A percentile compares a stretch with the other conserved stretches of the same genome.
Evolutionary conservation across 2,888 invertebrate species (phyloP).

Genomic region (Oxyteleia sp.): DNA sequence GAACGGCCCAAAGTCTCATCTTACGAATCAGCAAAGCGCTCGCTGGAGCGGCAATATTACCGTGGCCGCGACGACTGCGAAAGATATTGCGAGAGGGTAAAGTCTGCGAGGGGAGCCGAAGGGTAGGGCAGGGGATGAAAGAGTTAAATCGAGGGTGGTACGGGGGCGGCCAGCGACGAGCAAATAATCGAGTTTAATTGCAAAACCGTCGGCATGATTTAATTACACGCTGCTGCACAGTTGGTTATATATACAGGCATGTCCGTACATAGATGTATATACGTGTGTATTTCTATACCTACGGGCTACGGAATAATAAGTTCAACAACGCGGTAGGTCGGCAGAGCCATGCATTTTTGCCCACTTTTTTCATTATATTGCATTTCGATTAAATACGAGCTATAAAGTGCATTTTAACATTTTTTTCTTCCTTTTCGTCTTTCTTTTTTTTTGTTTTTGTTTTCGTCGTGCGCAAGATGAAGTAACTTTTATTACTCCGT

Average conservation of each 20-base stretch:
- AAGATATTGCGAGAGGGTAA: slow-evolving; percentile 79
- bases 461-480: slow-evolving; percentile 45
- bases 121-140: slow-evolving; percentile 79
- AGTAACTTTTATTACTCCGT: slow-evolving; percentile 70
- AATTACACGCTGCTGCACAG: slow-evolving; percentile 85
- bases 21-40: slow-evolving; percentile 78
- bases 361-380: slow-evolving; percentile 74
- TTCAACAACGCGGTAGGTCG: slow-evolving; percentile 77
- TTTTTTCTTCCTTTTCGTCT: slow-evolving; percentile 11
- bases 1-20: slow-evolving; percentile 80
- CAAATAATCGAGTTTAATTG: slow-evolving; percentile 88
- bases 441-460: too few species aligned
- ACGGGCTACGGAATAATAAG: slow-evolving; percentile 79
- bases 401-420: slow-evolving; percentile 61
- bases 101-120: slow-evolving; percentile 73
- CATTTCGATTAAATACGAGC: slow-evolving; percentile 75
- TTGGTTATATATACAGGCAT: slow-evolving; percentile 69
- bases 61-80: slow-evolving; percentile 77
- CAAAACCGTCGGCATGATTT: slow-evolving; percentile 88
- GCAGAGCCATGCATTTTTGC: slow-evolving; percentile 68
- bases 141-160: slow-evolving; percentile 84
- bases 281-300: slow-evolving; percentile 72
- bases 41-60: slow-evolving; percentile 81
- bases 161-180: slow-evolving; percentile 82
- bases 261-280: slow-evolving; percentile 62